These are phyloP conservation scores for Aethina tumida DNA, from an alignment of 1,140 invertebrate genomes.

Conservation along the genomic window DNA sequence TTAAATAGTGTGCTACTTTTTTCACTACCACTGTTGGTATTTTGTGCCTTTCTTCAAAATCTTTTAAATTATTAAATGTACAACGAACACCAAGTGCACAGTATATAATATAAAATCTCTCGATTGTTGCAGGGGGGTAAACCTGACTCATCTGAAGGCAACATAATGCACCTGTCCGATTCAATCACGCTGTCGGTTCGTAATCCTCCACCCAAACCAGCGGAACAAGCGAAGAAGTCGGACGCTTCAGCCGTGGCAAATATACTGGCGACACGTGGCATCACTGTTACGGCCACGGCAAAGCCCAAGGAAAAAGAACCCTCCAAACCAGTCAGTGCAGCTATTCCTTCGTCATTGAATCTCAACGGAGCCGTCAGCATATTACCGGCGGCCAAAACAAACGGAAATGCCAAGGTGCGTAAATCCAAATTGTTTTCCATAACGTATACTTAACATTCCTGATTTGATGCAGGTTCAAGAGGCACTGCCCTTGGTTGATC, in stretches of 20 bases:
- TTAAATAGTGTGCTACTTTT: too few species aligned
- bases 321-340: slow-evolving; percentile 20
- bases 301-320: slow-evolving; percentile 29
- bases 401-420: slow-evolving; percentile 17
- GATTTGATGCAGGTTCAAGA: slow-evolving; percentile 1
- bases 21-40: too few species aligned
- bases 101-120: slow-evolving; percentile 1
- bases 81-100: too few species aligned
- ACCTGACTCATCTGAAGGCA: slow-evolving; percentile 36
- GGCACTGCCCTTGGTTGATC: slow-evolving; percentile 27
- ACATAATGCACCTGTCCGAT: slow-evolving; percentile 49
- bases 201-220: slow-evolving; percentile 30
- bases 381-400: slow-evolving; percentile 37
- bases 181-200: slow-evolving; percentile 57
- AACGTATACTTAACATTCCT: slow-evolving; percentile 3
- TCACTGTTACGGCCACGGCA: slow-evolving; percentile 53
- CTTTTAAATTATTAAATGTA: too few species aligned
- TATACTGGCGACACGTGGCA: slow-evolving; percentile 61
- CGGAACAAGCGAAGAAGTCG: slow-evolving; percentile 42
- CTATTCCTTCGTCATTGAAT: slow-evolving; percentile 44
- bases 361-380: slow-evolving; percentile 65
- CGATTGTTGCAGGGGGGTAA: slow-evolving; percentile 21
- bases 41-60: too few species aligned
- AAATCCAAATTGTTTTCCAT: neutral
- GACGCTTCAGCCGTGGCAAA: slow-evolving; percentile 64